Base-by-base conservation (phyloP, 2,113 vertebrate genomes). In the Halichoerus grypus region DNA sequence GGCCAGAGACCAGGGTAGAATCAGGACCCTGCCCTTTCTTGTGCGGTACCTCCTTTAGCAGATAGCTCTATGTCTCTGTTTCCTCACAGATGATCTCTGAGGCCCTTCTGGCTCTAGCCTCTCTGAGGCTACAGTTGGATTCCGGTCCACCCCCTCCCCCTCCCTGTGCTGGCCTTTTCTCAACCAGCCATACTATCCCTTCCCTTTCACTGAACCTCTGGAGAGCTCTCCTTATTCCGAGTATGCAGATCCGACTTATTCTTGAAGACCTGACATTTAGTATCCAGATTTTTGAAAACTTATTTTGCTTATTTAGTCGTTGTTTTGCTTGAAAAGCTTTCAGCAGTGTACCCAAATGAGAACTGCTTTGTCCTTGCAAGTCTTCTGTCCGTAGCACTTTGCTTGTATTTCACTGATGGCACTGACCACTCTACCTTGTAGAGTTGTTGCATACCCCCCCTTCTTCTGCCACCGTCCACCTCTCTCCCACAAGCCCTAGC, bases 111-210 rank as follows among this genome's bases (percentile, higher is more conserved):
- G 77, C 96, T 46, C 59, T 49, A 61, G 63, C 55, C 26, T 83
- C 55, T 42, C 28, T 15, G 91, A 85, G 83, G 91, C 74, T 96
- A 46, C 67, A 71, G 33, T 94, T 95, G 92, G 57, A 21, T 53
- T 67, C 79, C n/a, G 51, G 51, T 91, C 24, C 42, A 33, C 28
- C 18, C 11, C 28, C 79, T 65, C 51, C 18, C 5, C 22, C n/a
- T 91, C 21, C 39, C 55, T 28, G 69, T 42, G 21, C 76, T 7
- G 46, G 59, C 59, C 63, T 61, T 51, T 69, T 57, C 39, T 5
- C 13, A 36, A 0, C 36, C 49, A 81, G 61, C 71, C 55, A 67
- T 46, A 11, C 69, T 61, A 55, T n/a, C 57, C 72, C 19, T 79
- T 91, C 18, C 19, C 28, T 19, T 19, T 94, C 15, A 4, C 57